Base-by-base conservation (phyloP, 2,888 invertebrate genomes). In the Alentia gelatinosa region DNA sequence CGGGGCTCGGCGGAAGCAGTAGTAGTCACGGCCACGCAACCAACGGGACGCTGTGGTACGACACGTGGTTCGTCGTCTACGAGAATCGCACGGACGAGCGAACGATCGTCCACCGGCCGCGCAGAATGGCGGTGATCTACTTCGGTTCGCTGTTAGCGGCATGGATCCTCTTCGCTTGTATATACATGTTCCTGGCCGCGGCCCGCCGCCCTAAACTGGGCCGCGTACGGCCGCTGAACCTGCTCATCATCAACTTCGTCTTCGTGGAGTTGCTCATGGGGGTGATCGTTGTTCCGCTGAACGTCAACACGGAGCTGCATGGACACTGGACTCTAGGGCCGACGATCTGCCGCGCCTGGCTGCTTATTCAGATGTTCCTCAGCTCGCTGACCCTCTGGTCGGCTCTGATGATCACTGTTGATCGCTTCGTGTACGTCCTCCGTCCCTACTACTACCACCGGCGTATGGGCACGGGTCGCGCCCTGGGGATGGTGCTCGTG, bases 231-330 rank as follows among this genome's bases (percentile, higher is more conserved):
- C 84, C 83, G 23, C 33, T 63, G 9, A 90, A 90, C 33, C 39
- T 50, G 84, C 89, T 92, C 39, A 68, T 91, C 56, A 40, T 91
- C 23, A 92, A 92, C 84, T 92, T 91, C 39, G 39, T 79, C 19
- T 40, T 91, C 12, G 91, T 84, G 26, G 90, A 90, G 40, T 47
- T 92, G 35, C 63, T 90, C 63, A 84, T 91, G 37, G 90, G 91
- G 30, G 63, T 74, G 37, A 91, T 92, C 39, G 90, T 92, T 19
- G 89, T 92, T 7, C 92, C 92, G 30, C 90, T 91, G 0, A 91
- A 89, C 26, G 91, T 92, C 40, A 89, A 84, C 37, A 91, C 91
- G 9, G 92, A 92, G 42, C 35, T 47, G 26, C 40, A 88, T n/a
- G 92, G 92, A 12, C 33, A 88, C 26, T 92, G 92, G 92, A 40